Evolutionary conservation across 2,888 invertebrate species (phyloP).

Genomic region (Sarcophaga subvicina): DNA sequence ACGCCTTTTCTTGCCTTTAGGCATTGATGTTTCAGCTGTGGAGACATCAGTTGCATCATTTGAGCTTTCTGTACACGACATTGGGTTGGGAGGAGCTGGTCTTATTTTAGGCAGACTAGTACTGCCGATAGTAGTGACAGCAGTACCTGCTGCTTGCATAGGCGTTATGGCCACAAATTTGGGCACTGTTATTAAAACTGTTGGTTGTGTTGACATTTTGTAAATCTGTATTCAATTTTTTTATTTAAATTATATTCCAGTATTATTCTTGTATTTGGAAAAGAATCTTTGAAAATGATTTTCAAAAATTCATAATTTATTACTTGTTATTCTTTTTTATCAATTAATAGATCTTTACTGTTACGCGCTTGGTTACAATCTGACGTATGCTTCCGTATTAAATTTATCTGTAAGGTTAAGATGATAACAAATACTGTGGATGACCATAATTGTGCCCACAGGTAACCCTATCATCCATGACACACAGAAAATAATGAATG

Average conservation of each 20-base stretch:
- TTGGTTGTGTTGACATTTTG: constrained; percentile 74
- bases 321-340: neutral
- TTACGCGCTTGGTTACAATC: constrained; percentile 52
- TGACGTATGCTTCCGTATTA: constrained; percentile 54
- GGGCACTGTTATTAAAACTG: constrained; percentile 79
- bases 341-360: constrained; percentile 29
- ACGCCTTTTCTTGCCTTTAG: constrained; percentile 86
- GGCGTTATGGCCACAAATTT: constrained; percentile 79
- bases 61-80: constrained; percentile 58
- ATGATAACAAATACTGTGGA: constrained; percentile 10
- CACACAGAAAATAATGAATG: neutral
- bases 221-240: constrained; percentile 27
- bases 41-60: neutral
- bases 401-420: constrained; percentile 53
- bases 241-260: neutral
- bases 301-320: constrained; percentile 47
- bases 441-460: constrained; percentile 47
- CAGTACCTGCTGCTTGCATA: constrained; percentile 62
- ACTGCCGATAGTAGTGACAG: constrained; percentile 36
- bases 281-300: constrained; percentile 34
- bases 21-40: constrained; percentile 55
- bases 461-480: constrained; percentile 32
- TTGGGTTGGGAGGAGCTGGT: constrained; percentile 68
- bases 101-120: constrained; percentile 73
- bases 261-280: neutral